A percentile compares a stretch with the other conserved stretches of the same genome.
Evolutionary conservation across 92 coral and sea anemone genomes (phyloP).

Genomic region (Porites divaricata): DNA sequence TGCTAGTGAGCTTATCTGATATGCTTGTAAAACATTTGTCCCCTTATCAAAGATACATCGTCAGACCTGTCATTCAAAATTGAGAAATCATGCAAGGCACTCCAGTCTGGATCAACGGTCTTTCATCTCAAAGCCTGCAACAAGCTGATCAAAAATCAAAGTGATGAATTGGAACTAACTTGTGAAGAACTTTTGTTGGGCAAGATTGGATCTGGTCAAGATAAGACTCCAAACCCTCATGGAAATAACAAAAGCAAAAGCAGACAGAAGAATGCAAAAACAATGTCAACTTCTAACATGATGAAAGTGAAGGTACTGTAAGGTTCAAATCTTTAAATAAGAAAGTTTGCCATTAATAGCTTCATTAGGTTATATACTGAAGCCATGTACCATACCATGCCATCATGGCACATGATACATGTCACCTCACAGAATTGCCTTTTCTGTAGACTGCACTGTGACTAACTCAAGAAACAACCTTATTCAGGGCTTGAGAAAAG

Average conservation of each 20-base stretch:
- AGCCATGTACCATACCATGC: no score
- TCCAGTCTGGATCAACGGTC: conserved; percentile 55
- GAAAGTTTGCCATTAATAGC: no score
- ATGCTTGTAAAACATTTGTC: not conserved
- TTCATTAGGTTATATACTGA: no score
- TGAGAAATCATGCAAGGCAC: conserved; percentile 40
- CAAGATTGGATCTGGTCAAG: conserved; percentile 4
- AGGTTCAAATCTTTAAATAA: not conserved
- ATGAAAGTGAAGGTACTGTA: conserved; percentile 47
- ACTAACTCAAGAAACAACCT: no score
- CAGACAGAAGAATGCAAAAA: conserved; percentile 44
- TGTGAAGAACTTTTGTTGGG: conserved; percentile 55
- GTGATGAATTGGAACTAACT: conserved; percentile 9
- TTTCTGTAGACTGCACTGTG: no score
- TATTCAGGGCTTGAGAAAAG: no score
- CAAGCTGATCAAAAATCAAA: conserved; percentile 50
- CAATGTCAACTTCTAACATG: conserved; percentile 1
- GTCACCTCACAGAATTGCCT: no score
- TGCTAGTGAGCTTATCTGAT: no score
- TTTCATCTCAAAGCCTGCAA: conserved; percentile 74
- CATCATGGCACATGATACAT: no score
- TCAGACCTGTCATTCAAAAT: conserved; percentile 33
- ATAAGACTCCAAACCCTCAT: not conserved
- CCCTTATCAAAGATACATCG: not conserved
- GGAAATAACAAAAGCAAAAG: conserved; percentile 52